Percentiles rank a stretch among this genome's conserved stretches.
These are phyloP conservation scores for Buceros bicornis DNA, from an alignment of 2,797 vertebrate genomes.

Conservation along the genomic window DNA sequence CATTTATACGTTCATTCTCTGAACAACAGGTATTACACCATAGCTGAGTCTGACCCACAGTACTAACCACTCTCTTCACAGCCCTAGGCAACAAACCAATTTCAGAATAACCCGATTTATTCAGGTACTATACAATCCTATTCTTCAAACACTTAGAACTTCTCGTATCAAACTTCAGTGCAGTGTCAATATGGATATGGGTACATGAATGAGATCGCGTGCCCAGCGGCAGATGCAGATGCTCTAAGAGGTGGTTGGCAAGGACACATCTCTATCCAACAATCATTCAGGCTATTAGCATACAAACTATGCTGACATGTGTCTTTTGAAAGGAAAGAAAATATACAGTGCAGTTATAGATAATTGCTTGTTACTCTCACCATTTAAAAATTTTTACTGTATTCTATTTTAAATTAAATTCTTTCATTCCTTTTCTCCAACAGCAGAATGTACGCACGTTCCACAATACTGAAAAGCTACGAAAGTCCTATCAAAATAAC, in stretches of 20 bases:
- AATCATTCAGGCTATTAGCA: neutral
- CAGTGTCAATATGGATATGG: rapidly evolving
- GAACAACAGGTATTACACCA: neutral
- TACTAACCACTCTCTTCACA: neutral
- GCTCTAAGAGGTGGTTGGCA: neutral
- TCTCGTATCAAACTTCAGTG: neutral
- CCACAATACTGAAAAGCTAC: neutral
- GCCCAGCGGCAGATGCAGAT: neutral
- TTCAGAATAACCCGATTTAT: neutral
- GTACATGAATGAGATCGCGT: neutral
- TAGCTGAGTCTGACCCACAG: neutral
- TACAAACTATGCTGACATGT: neutral
- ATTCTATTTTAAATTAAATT: neutral
- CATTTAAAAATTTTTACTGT: neutral
- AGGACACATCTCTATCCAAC: neutral
- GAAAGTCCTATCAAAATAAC: neutral
- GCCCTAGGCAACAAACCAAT: neutral
- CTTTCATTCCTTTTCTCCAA: neutral
- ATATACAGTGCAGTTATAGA: neutral
- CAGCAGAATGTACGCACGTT: neutral
- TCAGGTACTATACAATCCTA: neutral
- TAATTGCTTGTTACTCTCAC: neutral
- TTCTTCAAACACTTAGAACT: neutral
- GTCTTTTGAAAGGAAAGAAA: neutral
- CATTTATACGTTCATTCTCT: neutral